Conservation (phyloP, 2,113 vertebrate species). For the Aspidoscelis tigris region DNA sequence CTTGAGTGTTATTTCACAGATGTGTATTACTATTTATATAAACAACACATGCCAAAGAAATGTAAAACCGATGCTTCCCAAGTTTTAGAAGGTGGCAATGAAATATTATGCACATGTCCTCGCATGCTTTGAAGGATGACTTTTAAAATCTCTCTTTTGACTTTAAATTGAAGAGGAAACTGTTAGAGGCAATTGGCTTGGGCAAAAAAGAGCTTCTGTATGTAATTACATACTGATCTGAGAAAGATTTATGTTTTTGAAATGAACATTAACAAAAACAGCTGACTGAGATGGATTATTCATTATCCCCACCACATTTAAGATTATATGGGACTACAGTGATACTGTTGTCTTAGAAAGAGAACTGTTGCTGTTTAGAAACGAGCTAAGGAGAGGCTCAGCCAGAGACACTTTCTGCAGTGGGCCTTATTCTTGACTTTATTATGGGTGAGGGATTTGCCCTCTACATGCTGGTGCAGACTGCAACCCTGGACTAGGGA, state of each 20-base stretch:
- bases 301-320: slow-evolving; percentile 36
- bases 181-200: slow-evolving; percentile 57
- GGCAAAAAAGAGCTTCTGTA: slow-evolving; percentile 62
- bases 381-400: background rate
- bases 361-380: slow-evolving; percentile 35
- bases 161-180: slow-evolving; percentile 62
- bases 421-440: too few relatives aligned
- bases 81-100: slow-evolving; percentile 50
- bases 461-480: too few relatives aligned
- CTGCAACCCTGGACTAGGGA: too few relatives aligned
- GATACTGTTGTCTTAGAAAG: slow-evolving; percentile 43
- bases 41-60: slow-evolving; percentile 62
- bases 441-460: too few relatives aligned
- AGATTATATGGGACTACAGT: slow-evolving; percentile 44
- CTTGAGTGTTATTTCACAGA: slow-evolving; percentile 58
- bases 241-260: slow-evolving; percentile 49
- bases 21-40: slow-evolving; percentile 54
- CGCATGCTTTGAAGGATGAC: slow-evolving; percentile 57
- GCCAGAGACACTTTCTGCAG: too few relatives aligned
- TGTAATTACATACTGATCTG: slow-evolving; percentile 66
- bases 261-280: slow-evolving; percentile 40
- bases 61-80: slow-evolving; percentile 43
- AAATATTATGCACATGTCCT: slow-evolving; percentile 48
- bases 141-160: slow-evolving; percentile 47
- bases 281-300: slow-evolving; percentile 32